Percentiles rank a stretch among this genome's conserved stretches.
These are phyloP conservation scores for Aphelenchoides avenae DNA, from an alignment of 1,140 invertebrate genomes.

Conservation along the genomic window DNA sequence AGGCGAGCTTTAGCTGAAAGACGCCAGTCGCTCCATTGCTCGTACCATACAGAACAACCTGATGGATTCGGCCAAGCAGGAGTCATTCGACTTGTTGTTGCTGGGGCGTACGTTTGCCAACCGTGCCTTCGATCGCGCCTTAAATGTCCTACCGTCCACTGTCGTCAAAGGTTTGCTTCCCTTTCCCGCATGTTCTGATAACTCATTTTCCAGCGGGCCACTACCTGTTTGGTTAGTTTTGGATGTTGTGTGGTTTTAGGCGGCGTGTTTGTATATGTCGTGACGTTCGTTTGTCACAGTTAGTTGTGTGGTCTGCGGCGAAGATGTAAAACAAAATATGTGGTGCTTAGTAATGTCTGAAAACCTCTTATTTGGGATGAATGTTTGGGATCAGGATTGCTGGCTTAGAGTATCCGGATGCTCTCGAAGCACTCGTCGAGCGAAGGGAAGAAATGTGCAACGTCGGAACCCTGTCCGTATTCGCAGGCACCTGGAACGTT, in stretches of 20 bases:
- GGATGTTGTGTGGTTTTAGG: slow-evolving; percentile 15
- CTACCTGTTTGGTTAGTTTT: slow-evolving; percentile 48
- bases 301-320: slow-evolving; percentile 15
- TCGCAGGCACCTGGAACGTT: slow-evolving; percentile 95
- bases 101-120: slow-evolving; percentile 83
- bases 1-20: slow-evolving; percentile 70
- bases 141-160: slow-evolving; percentile 71
- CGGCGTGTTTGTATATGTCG: too few relatives aligned
- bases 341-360: slow-evolving; percentile 20
- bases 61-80: slow-evolving; percentile 93
- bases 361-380: slow-evolving; percentile 12
- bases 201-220: slow-evolving; percentile 43
- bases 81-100: slow-evolving; percentile 92
- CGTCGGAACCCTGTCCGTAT: slow-evolving; percentile 71
- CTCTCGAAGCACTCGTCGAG: slow-evolving; percentile 64
- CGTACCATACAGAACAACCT: slow-evolving; percentile 98
- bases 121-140: slow-evolving; percentile 80
- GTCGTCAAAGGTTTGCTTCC: slow-evolving; percentile 15
- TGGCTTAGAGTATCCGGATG: slow-evolving; percentile 61
- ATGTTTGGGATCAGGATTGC: background rate
- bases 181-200: slow-evolving; percentile 12
- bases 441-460: slow-evolving; percentile 77
- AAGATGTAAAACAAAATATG: too few relatives aligned
- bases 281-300: slow-evolving; percentile 21
- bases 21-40: slow-evolving; percentile 91